A percentile compares a stretch with the other conserved stretches of the same genome.
phyloP scores from a whole-genome alignment of 2,113 vertebrate genomes.

The Cyanocitta stelleri region DNA sequence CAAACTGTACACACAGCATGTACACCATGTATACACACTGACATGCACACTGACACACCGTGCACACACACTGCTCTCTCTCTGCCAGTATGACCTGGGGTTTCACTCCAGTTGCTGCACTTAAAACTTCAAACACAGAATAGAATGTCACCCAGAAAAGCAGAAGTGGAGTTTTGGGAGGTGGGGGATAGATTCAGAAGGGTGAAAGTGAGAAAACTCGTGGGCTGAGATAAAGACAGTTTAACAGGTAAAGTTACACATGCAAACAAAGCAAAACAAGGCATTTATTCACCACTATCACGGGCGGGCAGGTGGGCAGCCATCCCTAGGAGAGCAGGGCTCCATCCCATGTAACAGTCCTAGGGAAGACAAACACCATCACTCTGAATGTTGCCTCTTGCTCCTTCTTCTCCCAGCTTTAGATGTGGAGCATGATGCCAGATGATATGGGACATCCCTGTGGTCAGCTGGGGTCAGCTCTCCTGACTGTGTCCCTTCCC shows the following conservation, averaged over 20 bases:
- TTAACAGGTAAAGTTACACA: neutral
- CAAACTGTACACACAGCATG: neutral
- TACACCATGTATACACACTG: neutral
- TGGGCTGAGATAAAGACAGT: neutral
- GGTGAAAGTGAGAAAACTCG: neutral
- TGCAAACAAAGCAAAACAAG: neutral
- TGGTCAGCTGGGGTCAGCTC: neutral
- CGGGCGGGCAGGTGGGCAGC: neutral
- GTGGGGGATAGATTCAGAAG: neutral
- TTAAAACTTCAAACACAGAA: neutral
- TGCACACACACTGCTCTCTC: neutral
- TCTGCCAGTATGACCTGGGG: neutral
- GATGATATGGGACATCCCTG: neutral
- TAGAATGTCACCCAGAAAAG: neutral
- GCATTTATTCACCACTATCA: neutral
- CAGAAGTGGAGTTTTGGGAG: neutral
- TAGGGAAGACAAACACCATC: neutral
- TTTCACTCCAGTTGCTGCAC: neutral
- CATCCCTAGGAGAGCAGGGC: neutral
- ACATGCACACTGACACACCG: no score
- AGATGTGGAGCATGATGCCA: neutral
- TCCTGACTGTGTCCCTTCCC: fast-evolving
- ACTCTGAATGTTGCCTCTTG: neutral
- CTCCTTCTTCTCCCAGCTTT: neutral
- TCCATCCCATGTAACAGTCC: neutral